A percentile compares a stretch with the other conserved stretches of the same genome.
phyloP scores from a whole-genome alignment of 2,797 vertebrate species.

The Cuniculus paca region DNA sequence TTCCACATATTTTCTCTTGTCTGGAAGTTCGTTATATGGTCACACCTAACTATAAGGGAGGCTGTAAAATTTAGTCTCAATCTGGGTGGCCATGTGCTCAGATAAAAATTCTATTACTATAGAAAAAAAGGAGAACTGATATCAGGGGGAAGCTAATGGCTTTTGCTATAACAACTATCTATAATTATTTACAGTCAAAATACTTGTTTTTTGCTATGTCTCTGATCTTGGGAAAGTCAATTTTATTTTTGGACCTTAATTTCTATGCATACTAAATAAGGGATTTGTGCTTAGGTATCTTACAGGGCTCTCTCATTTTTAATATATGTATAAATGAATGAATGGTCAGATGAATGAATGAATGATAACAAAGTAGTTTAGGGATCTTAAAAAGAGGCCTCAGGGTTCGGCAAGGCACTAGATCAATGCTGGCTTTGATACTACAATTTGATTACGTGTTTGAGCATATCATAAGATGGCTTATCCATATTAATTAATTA shows the following conservation, averaged over 20 bases:
- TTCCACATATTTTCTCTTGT: not conserved
- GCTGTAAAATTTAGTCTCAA: not conserved
- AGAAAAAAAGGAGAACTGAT: not conserved
- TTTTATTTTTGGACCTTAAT: slow-evolving; percentile 9
- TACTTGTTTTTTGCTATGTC: not conserved
- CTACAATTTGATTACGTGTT: not conserved
- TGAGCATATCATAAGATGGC: not conserved
- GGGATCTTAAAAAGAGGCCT: not conserved
- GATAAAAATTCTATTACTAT: slow-evolving; percentile 7
- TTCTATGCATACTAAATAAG: not conserved
- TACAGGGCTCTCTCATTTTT: not conserved
- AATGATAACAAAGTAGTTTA: not conserved
- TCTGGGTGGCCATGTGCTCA: not conserved
- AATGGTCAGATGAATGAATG: not conserved
- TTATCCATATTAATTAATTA: not conserved
- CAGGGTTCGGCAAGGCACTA: not conserved
- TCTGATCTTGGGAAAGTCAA: not conserved
- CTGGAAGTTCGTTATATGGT: not conserved
- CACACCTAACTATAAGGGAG: not conserved
- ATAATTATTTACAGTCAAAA: not conserved
- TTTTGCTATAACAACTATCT: not conserved
- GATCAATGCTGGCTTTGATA: not conserved
- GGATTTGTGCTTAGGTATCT: not conserved
- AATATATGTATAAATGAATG: not conserved
- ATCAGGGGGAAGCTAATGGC: not conserved